Evolutionary conservation across 2,113 vertebrate genomes (phyloP).

Genomic region (Trematocara zebra): DNA sequence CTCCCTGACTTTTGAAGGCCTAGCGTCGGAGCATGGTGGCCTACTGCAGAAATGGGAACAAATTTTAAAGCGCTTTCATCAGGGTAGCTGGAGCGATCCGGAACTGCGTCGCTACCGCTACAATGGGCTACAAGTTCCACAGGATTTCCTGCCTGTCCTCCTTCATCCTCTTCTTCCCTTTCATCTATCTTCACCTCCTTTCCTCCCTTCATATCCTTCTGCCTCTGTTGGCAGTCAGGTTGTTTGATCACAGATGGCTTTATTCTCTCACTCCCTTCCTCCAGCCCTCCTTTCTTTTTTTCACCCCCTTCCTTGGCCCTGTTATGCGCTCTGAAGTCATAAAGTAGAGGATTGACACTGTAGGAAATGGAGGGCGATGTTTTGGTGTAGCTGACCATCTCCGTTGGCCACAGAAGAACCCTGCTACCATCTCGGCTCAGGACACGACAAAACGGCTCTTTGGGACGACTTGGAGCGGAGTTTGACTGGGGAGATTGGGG

Average conservation of each 20-base stretch:
- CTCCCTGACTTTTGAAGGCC: conserved; percentile 6
- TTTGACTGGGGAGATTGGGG: fast-evolving
- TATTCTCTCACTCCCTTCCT: conserved; percentile 28
- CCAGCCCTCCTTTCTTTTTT: conserved; percentile 9
- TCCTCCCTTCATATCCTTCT: conserved; percentile 22
- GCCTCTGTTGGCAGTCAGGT: conserved; percentile 32
- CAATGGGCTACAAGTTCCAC: conserved; percentile 25
- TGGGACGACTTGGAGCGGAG: neutral
- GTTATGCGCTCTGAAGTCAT: conserved; percentile 63
- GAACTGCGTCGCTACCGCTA: neutral
- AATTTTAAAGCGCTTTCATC: conserved; percentile 47
- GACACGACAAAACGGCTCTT: conserved; percentile 56
- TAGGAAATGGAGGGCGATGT: conserved; percentile 52
- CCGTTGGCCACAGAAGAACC: conserved; percentile 62
- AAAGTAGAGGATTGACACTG: conserved; percentile 62
- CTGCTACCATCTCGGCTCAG: conserved; percentile 46
- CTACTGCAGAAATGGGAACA: conserved; percentile 17
- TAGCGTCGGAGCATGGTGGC: neutral
- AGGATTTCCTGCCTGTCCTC: conserved; percentile 50
- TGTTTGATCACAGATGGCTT: conserved; percentile 55
- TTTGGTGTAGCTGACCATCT: conserved; percentile 63
- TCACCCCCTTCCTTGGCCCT: conserved; percentile 12
- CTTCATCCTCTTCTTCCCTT: conserved; percentile 42
- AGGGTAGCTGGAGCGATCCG: neutral
- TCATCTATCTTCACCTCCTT: conserved; percentile 42